Conservation (phyloP, 2,113 vertebrate species). For the Alaudala cheleensis region DNA sequence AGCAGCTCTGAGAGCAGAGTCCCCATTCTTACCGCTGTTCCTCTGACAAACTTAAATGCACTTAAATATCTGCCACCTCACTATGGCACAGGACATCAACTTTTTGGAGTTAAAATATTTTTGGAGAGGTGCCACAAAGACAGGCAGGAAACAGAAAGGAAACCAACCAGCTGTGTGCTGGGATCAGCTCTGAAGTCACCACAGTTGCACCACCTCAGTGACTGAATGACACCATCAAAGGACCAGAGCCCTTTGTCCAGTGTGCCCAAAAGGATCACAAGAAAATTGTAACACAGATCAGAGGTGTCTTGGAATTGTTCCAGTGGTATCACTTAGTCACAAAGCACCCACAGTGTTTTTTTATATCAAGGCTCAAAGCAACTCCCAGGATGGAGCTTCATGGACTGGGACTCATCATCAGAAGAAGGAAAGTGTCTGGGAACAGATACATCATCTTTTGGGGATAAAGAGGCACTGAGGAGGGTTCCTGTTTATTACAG, state of each 20-base stretch:
- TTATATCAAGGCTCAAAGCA: neutral
- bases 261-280: neutral
- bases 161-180: neutral
- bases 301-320: neutral
- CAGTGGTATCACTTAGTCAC: neutral
- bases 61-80: neutral
- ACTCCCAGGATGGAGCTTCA: neutral
- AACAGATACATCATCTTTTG: neutral
- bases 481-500: slow-evolving; percentile 11
- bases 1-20: neutral
- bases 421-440: neutral
- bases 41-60: neutral
- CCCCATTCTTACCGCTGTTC: neutral
- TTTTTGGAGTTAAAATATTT: neutral
- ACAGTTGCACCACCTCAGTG: neutral
- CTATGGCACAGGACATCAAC: neutral
- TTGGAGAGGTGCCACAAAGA: neutral
- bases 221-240: neutral
- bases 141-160: neutral
- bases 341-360: neutral
- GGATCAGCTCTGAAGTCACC: neutral
- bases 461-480: neutral
- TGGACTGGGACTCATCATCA: neutral
- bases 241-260: neutral
- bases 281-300: neutral